Conservation (phyloP, 1,140 invertebrate species). For the Cydia strobilella region DNA sequence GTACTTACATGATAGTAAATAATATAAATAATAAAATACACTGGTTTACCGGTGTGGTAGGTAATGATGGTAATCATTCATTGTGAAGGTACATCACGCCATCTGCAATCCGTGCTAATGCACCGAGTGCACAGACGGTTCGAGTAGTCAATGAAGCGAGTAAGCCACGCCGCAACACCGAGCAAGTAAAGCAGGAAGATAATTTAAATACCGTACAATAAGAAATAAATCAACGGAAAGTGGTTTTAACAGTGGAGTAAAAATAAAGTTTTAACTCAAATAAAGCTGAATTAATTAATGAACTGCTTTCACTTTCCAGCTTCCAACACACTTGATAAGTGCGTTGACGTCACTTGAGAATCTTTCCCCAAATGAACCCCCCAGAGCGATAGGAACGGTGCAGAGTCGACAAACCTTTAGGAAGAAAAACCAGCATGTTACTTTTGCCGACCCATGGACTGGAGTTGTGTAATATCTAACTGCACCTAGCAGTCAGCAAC, state of each 20-base stretch:
- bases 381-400: too few species aligned
- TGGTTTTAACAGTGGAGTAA: too few species aligned
- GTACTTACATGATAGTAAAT: not conserved
- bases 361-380: too few species aligned
- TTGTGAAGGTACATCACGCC: not conserved
- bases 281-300: too few species aligned
- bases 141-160: conserved; percentile 6
- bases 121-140: not conserved
- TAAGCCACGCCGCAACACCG: not conserved
- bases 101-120: conserved; percentile 2
- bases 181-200: not conserved
- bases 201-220: not conserved
- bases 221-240: not conserved
- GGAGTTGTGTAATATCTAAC: not conserved
- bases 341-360: too few species aligned
- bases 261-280: too few species aligned
- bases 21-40: conserved; percentile 1
- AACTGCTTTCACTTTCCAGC: too few species aligned
- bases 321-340: too few species aligned
- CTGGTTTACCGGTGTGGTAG: not conserved
- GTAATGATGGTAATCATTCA: not conserved
- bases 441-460: not conserved
- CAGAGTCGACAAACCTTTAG: too few species aligned
- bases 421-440: too few species aligned
- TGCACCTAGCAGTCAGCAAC: not conserved